Percentiles rank a stretch among this genome's conserved stretches.
phyloP scores from a whole-genome alignment of 53 echinoderm and acorn worm genomes.

The Astropecten irregularis region DNA sequence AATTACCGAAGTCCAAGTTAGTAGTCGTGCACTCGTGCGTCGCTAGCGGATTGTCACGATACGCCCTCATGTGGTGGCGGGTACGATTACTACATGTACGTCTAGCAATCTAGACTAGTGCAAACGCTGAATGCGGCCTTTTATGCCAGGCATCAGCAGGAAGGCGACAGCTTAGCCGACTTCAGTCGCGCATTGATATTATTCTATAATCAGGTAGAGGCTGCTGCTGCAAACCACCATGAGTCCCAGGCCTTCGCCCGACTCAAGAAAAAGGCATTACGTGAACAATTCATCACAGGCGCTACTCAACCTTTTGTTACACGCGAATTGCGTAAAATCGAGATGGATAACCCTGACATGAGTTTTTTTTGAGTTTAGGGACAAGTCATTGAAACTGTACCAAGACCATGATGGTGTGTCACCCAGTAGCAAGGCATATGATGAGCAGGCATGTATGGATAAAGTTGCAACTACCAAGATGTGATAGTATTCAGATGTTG shows the following conservation, averaged over 20 bases:
- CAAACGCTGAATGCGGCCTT: constrained; percentile 33
- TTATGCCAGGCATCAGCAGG: constrained; percentile 26
- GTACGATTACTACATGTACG: too few relatives aligned
- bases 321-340: constrained; percentile 24
- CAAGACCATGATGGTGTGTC: not conserved
- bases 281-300: constrained; percentile 32
- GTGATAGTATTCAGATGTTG: not conserved
- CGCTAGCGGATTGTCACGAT: too few relatives aligned
- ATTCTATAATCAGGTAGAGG: constrained; percentile 5
- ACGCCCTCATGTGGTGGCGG: too few relatives aligned
- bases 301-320: constrained; percentile 21
- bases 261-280: constrained; percentile 35
- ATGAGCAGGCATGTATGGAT: not conserved
- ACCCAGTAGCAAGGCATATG: not conserved
- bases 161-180: constrained; percentile 30
- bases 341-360: constrained; percentile 2
- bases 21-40: too few relatives aligned
- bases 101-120: too few relatives aligned
- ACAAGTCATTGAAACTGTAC: not conserved
- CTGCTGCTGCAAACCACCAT: constrained; percentile 4
- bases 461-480: not conserved
- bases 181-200: constrained; percentile 32
- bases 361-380: constrained; percentile 15
- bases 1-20: too few relatives aligned
- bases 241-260: constrained; percentile 9